Conservation (phyloP, 2,888 invertebrate species). For the Pristionchus maxplancki region DNA sequence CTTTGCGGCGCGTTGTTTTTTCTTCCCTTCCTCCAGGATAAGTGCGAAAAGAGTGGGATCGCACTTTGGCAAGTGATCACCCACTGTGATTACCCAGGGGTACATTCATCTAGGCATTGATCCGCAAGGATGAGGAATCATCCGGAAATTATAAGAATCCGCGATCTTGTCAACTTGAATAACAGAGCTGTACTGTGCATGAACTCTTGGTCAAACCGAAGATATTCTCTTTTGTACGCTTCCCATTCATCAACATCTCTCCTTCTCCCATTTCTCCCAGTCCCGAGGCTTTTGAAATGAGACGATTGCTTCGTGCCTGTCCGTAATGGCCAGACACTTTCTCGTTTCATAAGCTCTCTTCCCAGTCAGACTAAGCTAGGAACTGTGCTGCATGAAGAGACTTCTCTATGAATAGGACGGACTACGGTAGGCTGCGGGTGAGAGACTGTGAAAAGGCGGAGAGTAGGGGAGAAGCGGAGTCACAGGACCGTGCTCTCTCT, state of each 20-base stretch:
- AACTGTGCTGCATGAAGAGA: background rate
- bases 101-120: background rate
- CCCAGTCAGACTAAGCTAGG: background rate
- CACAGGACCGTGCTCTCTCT: background rate
- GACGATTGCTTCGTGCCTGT: background rate
- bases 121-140: no score
- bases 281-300: constrained; percentile 31
- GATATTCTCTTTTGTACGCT: background rate
- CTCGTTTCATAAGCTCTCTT: background rate
- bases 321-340: background rate
- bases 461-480: background rate
- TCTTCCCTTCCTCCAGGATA: background rate
- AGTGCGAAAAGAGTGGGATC: constrained; percentile 26
- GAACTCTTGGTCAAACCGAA: background rate
- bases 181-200: background rate
- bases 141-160: no score
- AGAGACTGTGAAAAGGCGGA: background rate
- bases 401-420: background rate
- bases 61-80: background rate
- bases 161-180: no score
- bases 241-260: constrained; percentile 3
- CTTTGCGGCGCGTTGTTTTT: background rate
- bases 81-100: background rate
- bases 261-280: background rate
- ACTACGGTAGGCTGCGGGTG: background rate